A percentile compares a stretch with the other conserved stretches of the same genome.
Conservation (phyloP, 2,888 invertebrate genomes). For the Patella ulyssiponensis region DNA sequence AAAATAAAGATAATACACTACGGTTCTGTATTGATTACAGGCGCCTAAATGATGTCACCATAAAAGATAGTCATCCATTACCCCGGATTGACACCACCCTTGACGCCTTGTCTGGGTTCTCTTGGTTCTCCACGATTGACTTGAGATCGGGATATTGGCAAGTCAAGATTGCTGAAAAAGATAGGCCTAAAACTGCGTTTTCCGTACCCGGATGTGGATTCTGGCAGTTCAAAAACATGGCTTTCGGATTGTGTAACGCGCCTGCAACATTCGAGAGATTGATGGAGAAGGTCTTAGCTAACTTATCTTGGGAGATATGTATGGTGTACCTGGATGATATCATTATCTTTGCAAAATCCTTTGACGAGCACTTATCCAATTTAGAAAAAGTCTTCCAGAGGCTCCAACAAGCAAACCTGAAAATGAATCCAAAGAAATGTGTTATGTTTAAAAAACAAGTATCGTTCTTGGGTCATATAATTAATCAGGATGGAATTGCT, state of each 20-base stretch:
- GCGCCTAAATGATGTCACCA: too few species aligned
- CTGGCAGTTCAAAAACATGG: slow-evolving; percentile 13
- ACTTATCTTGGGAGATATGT: not conserved
- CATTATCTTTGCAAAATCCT: not conserved
- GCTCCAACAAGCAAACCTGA: slow-evolving; percentile 1
- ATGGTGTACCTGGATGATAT: slow-evolving; percentile 4
- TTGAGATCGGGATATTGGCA: not conserved
- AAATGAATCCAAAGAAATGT: slow-evolving; percentile 8
- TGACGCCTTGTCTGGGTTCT: too few species aligned
- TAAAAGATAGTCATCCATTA: too few species aligned
- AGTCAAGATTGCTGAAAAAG: slow-evolving; percentile 5
- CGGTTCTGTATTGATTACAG: too few species aligned
- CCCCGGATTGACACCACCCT: too few species aligned
- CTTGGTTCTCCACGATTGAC: too few species aligned
- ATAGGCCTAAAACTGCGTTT: slow-evolving; percentile 14
- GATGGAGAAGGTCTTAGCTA: not conserved
- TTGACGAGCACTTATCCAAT: not conserved
- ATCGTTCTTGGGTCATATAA: not conserved
- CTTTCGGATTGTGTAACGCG: slow-evolving; percentile 1
- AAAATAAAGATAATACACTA: too few species aligned
- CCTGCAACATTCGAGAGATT: slow-evolving; percentile 6
- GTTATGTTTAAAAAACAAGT: not conserved
- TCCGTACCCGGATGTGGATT: not conserved
- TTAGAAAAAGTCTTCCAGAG: not conserved
- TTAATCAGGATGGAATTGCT: not conserved